Evolutionary conservation across 2,797 vertebrate genomes (phyloP), one percentile per base, ranked within the genome.

Genomic region (Phalloptychus januarius): DNA sequence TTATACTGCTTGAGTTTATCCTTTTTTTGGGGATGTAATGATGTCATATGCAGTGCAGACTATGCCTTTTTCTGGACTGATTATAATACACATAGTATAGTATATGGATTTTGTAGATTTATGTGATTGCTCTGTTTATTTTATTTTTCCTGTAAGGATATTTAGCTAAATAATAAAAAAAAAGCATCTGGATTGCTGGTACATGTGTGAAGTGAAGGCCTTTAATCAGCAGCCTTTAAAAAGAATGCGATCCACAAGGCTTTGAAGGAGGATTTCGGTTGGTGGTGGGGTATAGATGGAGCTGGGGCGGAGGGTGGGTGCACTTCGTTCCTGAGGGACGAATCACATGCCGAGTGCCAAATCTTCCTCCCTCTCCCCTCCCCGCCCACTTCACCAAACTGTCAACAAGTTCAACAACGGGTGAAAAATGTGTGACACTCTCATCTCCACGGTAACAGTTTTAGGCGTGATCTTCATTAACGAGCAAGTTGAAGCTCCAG

Each of bases 171-270:
- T 94, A 2, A 48, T 6, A 18, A 20, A 3, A 8, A 58, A 95
- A 95, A 93, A 74, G 88, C 87, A 80, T 88, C 72, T 87, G 80
- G 80, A 86, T 91, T 89, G 87, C 83, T 89, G 85, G 82, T 83
- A 85, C 84, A 50, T 83, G 75, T 89, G 73, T 86, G 5, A 48
- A 80, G 61, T 88, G 38, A 90, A 75, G 85, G 79, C 70, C 88
- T 86, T 93, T 82, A 83, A 90, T 91, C 79, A 81, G 70, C 45
- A 76, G 48, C 72, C 72, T 20, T 23, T 40, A 72, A 45, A 44
- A 86, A 67, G 79, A 86, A 83, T 83, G 83, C 74, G 83, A 84
- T 82, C 45, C 71, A 45, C 72, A n/a, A 76, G 80, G 70, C 56
- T 81, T 81, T 45, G 67, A 78, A 33, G 42, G 56, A 23, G 76